Evolutionary conservation across 1,140 invertebrate species (phyloP), one percentile per base, ranked within the genome.

Genomic region (Phthorimaea operculella): DNA sequence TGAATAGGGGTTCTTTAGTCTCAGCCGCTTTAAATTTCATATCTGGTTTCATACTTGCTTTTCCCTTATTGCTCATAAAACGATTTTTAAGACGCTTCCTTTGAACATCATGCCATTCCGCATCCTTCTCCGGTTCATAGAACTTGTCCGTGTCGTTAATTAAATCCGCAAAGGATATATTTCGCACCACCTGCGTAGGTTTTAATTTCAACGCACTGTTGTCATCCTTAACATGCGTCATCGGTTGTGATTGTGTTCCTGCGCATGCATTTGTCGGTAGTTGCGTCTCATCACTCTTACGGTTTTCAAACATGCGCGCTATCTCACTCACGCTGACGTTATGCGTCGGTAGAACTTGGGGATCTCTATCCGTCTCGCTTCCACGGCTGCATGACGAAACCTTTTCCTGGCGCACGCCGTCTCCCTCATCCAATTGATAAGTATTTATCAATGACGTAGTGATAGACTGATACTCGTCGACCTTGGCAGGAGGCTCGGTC

Each of bases 1-100:
- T 52, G 16, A 52, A 52, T 16, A 52, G 14, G 10, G 51, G 33
- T 11, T 14, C 17, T 11, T 52, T 52, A 15, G 51, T 52, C 6
- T 52, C 51, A 11, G 51, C 51, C 11, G 48, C 48, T 14, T 10
- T 16, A 33, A 50, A 50, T 12, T 28, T 50, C 11, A 2, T 33
- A 3, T 28, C 21, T 28, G 15, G 21, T 12, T 50, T 18, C 1
- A 12, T n/a, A 2, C 10, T 18, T 50, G 48, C 48, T 9, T 33
- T 50, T 14, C 48, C 48, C 15, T 15, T 50, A 9, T 14, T 11
- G 4, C 17, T 33, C 11, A 28, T 28, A 11, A 50, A 50, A 21
- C 21, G 17, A 50, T 50, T 50, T 33, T 14, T 1, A 5, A 21
- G 14, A 4, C 17, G 8, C 17, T 28, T 9, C 11, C 21, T 50